Percentiles rank a stretch among this genome's conserved stretches.
These are phyloP conservation scores for Ariolimax columbianus DNA, from an alignment of 2,888 invertebrate genomes.

Conservation along the genomic window DNA sequence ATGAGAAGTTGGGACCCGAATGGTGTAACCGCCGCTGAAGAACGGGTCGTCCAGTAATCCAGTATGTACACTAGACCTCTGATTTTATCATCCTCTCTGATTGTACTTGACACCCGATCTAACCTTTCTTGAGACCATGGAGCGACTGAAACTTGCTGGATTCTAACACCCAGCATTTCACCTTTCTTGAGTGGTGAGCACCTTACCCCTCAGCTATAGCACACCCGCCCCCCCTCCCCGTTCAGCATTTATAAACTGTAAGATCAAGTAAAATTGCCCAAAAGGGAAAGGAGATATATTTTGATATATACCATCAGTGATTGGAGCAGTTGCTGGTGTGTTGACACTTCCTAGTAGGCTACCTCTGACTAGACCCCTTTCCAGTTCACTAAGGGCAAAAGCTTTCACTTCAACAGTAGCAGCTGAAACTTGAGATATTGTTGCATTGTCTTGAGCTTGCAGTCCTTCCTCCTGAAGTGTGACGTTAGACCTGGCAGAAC, in stretches of 20 bases:
- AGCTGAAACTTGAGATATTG: slow-evolving; percentile 44
- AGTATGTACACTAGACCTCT: too few species aligned
- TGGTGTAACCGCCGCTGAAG: too few species aligned
- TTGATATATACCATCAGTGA: slow-evolving; percentile 60
- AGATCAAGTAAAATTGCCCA: not conserved
- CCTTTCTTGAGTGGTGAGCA: too few species aligned
- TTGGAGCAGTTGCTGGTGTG: slow-evolving; percentile 62
- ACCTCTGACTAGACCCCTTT: slow-evolving; percentile 45
- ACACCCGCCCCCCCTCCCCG: too few species aligned
- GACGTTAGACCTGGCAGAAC: slow-evolving; percentile 66
- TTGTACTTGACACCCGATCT: too few species aligned
- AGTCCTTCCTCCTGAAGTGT: slow-evolving; percentile 58
- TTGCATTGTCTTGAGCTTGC: slow-evolving; percentile 44
- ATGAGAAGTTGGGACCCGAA: too few species aligned
- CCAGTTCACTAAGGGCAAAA: slow-evolving; percentile 49
- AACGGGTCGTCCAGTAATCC: too few species aligned
- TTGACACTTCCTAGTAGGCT: slow-evolving; percentile 36
- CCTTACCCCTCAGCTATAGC: too few species aligned
- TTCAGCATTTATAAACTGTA: not conserved
- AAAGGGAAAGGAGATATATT: not conserved
- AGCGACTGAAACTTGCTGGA: too few species aligned
- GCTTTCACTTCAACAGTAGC: slow-evolving; percentile 56
- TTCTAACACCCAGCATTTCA: too few species aligned
- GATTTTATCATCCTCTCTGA: too few species aligned
- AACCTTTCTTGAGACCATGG: too few species aligned